phyloP scores from a whole-genome alignment of 2,113 vertebrate species.

The Mungos mungo region DNA sequence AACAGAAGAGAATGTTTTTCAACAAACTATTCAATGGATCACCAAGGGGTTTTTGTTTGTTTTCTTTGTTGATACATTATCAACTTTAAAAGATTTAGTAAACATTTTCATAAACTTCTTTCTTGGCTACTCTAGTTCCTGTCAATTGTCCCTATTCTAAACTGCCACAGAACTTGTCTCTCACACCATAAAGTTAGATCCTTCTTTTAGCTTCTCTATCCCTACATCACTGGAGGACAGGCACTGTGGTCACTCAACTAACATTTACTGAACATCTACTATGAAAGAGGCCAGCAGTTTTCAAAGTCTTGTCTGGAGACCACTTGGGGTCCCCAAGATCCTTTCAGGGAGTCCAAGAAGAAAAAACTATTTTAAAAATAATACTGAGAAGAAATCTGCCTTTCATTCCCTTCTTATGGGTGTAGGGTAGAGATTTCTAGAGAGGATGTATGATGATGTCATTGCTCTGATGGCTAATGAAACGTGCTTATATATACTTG shows the following conservation, averaged over 20 bases:
- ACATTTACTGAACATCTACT: not conserved
- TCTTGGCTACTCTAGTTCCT: not conserved
- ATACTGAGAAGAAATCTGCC: not conserved
- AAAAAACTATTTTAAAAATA: constrained; percentile 26
- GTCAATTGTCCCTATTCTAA: not conserved
- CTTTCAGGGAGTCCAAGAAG: not conserved
- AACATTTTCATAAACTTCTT: not conserved
- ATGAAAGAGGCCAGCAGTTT: not conserved
- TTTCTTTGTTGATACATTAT: not conserved
- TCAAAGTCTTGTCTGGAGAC: not conserved
- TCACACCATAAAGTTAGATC: not conserved
- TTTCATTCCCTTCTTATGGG: not conserved
- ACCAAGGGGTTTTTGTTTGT: not conserved
- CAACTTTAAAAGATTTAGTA: not conserved
- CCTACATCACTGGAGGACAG: not conserved
- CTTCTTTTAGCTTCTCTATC: not conserved
- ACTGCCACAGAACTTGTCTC: constrained; percentile 1
- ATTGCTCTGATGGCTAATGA: not conserved
- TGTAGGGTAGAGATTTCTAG: not conserved
- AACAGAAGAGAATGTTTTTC: constrained; percentile 25
- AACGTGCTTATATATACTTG: not conserved
- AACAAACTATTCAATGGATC: not conserved
- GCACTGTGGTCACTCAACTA: not conserved
- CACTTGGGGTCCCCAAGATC: not conserved
- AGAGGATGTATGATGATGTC: not conserved